These are phyloP conservation scores for Henricia sp. DNA, from an alignment of 53 echinoderm and acorn worm species.

Conservation along the genomic window DNA sequence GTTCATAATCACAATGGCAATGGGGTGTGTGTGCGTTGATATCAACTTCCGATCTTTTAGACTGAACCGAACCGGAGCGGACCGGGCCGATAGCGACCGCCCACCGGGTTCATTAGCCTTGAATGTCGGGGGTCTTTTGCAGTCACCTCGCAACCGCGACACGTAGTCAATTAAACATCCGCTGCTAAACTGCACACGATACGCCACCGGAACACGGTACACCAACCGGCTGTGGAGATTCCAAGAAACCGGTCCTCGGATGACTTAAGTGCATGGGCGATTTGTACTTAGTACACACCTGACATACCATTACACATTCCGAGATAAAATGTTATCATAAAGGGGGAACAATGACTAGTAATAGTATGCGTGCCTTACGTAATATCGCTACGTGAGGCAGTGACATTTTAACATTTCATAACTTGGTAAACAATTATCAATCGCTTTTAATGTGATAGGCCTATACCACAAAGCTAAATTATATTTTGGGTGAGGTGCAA, in stretches of 20 bases:
- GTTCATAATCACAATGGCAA: too few relatives aligned
- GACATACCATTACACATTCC: neutral
- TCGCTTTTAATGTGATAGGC: too few relatives aligned
- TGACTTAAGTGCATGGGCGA: conserved; percentile 35
- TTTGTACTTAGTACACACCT: neutral
- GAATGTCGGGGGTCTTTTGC: conserved; percentile 18
- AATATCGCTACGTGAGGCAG: too few relatives aligned
- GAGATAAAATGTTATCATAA: neutral
- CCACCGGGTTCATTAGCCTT: conserved; percentile 33
- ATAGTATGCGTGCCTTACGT: too few relatives aligned
- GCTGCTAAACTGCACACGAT: neutral
- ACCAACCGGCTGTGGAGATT: neutral
- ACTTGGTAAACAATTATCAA: too few relatives aligned
- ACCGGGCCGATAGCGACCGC: neutral
- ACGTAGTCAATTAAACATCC: conserved; percentile 43
- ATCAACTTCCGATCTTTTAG: neutral
- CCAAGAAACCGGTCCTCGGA: conserved; percentile 37
- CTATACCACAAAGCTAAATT: too few relatives aligned
- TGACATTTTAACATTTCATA: too few relatives aligned
- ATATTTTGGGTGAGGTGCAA: too few relatives aligned
- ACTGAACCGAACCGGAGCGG: neutral
- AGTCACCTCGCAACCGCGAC: conserved; percentile 35
- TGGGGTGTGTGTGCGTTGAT: too few relatives aligned
- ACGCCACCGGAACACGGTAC: conserved; percentile 13
- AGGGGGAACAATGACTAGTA: neutral